Evolutionary conservation across 2,888 invertebrate genomes (phyloP).

Genomic region (Achlya flavicornis): DNA sequence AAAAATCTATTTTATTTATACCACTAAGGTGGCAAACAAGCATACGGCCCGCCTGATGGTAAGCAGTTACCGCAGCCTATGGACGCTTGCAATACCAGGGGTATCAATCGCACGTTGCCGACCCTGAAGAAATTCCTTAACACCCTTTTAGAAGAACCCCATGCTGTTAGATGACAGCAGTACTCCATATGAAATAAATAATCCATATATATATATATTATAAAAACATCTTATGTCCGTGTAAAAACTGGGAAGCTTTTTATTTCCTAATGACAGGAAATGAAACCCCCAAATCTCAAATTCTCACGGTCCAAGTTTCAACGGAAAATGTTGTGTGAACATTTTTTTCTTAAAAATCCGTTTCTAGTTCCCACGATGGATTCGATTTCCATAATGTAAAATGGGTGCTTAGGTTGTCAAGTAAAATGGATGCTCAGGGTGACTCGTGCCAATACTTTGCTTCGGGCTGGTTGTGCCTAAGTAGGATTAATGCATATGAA

Average conservation of each 20-base stretch:
- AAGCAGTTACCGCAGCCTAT: too few relatives aligned
- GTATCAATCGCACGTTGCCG: too few relatives aligned
- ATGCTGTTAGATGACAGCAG: too few relatives aligned
- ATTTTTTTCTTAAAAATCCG: constrained; percentile 15
- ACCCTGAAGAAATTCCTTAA: too few relatives aligned
- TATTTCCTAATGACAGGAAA: neutral
- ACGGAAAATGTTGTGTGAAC: constrained; percentile 2
- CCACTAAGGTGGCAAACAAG: too few relatives aligned
- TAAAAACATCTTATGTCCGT: too few relatives aligned
- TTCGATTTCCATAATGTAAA: constrained; percentile 7
- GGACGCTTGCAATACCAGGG: too few relatives aligned
- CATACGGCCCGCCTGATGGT: too few relatives aligned
- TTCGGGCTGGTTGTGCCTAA: neutral
- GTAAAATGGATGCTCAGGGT: neutral
- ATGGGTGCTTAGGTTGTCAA: constrained; percentile 4
- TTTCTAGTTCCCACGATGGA: constrained; percentile 15
- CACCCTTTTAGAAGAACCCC: too few relatives aligned
- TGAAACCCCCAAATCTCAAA: neutral
- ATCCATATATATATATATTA: too few relatives aligned
- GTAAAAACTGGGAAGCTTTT: neutral
- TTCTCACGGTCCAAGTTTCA: constrained; percentile 9
- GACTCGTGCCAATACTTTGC: constrained; percentile 10
- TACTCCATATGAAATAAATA: too few relatives aligned
- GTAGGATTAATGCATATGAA: neutral
- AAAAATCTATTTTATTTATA: too few relatives aligned